Evolutionary conservation across 2,797 vertebrate genomes (phyloP).

Genomic region (Bufotes viridis): DNA sequence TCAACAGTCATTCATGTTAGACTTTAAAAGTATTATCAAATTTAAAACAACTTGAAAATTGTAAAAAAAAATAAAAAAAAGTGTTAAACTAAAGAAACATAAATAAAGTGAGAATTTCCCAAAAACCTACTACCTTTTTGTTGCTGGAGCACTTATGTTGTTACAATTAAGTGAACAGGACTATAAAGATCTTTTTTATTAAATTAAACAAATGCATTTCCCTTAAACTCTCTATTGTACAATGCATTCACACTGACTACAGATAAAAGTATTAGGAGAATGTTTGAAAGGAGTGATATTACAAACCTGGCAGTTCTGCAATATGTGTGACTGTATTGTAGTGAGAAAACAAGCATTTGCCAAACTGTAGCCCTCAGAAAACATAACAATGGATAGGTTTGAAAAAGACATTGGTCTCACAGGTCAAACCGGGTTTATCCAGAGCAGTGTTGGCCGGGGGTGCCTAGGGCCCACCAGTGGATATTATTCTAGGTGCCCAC

Average conservation of each 20-base stretch:
- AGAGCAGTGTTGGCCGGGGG: too few species aligned
- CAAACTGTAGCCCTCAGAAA: slow-evolving; percentile 61
- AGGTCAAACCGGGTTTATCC: too few species aligned
- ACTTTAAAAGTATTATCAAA: not conserved
- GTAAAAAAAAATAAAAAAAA: not conserved
- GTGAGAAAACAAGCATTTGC: slow-evolving; percentile 64
- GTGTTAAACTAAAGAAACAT: slow-evolving; percentile 9
- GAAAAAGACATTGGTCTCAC: too few species aligned
- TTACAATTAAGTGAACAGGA: not conserved
- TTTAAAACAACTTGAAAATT: not conserved
- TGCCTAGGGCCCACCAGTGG: too few species aligned
- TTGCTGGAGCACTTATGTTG: accelerated
- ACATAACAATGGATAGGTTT: slow-evolving; percentile 57
- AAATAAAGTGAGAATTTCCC: slow-evolving; percentile 15
- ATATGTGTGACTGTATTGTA: slow-evolving; percentile 54
- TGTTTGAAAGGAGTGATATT: slow-evolving; percentile 67
- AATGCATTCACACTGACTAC: slow-evolving; percentile 62
- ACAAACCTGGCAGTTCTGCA: slow-evolving; percentile 63
- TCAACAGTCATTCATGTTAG: not conserved
- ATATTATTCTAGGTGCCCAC: too few species aligned
- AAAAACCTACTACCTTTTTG: not conserved
- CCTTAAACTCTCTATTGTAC: slow-evolving; percentile 43
- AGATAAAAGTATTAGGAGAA: slow-evolving; percentile 67
- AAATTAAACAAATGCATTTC: slow-evolving; percentile 48
- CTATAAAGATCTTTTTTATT: not conserved